phyloP scores from a whole-genome alignment of 2,888 invertebrate genomes.

The Allacma fusca region DNA sequence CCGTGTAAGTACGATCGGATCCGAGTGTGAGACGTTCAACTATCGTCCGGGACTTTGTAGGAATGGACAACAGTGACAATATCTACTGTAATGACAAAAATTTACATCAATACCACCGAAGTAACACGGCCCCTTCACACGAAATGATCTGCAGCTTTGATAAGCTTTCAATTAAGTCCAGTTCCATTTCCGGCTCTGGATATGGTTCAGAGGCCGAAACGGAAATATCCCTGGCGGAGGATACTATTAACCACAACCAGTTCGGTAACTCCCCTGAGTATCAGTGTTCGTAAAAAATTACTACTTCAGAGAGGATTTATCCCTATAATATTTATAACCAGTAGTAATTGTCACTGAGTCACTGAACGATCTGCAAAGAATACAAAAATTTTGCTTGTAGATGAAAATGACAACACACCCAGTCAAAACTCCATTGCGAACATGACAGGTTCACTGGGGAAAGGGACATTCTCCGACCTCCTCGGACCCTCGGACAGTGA shows the following conservation, averaged over 20 bases:
- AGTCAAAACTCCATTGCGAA: slow-evolving; percentile 18
- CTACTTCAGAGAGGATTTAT: too few species aligned
- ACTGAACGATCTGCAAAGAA: too few species aligned
- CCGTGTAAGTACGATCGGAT: too few species aligned
- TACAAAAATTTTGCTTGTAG: too few species aligned
- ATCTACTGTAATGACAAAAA: too few species aligned
- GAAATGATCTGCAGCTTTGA: slow-evolving; percentile 29
- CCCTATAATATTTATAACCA: too few species aligned
- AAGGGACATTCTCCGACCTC: slow-evolving; percentile 11
- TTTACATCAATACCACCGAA: too few species aligned
- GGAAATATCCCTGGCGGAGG: slow-evolving; percentile 10
- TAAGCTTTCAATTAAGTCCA: slow-evolving; percentile 12
- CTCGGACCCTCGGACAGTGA: slow-evolving; percentile 33
- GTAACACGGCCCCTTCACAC: neutral
- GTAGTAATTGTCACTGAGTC: neutral
- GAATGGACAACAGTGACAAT: too few species aligned
- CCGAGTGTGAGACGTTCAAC: too few species aligned
- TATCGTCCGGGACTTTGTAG: too few species aligned
- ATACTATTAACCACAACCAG: neutral
- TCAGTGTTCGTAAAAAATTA: neutral
- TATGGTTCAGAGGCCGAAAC: slow-evolving; percentile 9
- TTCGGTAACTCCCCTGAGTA: neutral
- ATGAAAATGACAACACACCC: neutral
- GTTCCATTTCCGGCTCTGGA: slow-evolving; percentile 14
- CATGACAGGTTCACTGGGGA: neutral